Conservation (phyloP, 2,888 invertebrate species). For the Drosophila fulvimacula region DNA sequence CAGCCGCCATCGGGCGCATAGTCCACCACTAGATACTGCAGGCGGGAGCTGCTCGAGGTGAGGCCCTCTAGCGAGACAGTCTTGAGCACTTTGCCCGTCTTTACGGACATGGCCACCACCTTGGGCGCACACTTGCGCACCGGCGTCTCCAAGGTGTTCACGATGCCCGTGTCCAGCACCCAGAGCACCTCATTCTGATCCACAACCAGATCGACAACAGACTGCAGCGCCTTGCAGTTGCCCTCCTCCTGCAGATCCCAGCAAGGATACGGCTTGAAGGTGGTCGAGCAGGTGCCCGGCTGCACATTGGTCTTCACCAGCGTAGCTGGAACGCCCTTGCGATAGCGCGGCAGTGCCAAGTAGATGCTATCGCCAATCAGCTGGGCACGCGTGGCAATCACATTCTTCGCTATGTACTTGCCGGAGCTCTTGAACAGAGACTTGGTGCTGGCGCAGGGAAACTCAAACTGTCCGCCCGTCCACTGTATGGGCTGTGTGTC, state of each 20-base stretch:
- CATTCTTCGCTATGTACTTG: slow-evolving; percentile 86
- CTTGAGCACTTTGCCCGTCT: slow-evolving; percentile 87
- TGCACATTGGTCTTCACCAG: slow-evolving; percentile 86
- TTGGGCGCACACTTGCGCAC: slow-evolving; percentile 89
- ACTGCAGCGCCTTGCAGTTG: slow-evolving; percentile 88
- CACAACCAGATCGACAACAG: slow-evolving; percentile 88
- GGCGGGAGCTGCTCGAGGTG: slow-evolving; percentile 87
- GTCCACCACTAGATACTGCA: slow-evolving; percentile 90
- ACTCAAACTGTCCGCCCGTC: slow-evolving; percentile 85
- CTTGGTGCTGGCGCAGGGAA: slow-evolving; percentile 86
- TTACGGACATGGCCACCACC: slow-evolving; percentile 87
- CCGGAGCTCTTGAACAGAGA: slow-evolving; percentile 87
- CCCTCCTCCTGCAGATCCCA: slow-evolving; percentile 88
- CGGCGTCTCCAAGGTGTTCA: slow-evolving; percentile 88
- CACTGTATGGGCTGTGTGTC: slow-evolving; percentile 83
- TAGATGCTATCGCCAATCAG: slow-evolving; percentile 86
- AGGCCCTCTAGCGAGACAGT: slow-evolving; percentile 87
- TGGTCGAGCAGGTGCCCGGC: slow-evolving; percentile 85
- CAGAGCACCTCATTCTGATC: slow-evolving; percentile 89
- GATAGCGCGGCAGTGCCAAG: slow-evolving; percentile 87
- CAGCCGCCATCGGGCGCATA: slow-evolving; percentile 87
- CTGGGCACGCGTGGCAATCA: slow-evolving; percentile 87
- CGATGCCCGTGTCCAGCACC: slow-evolving; percentile 90
- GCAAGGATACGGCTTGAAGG: slow-evolving; percentile 87
- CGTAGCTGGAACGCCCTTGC: slow-evolving; percentile 89